Evolutionary conservation across 2,113 vertebrate genomes (phyloP).

Genomic region (Misgurnus anguillicaudatus): DNA sequence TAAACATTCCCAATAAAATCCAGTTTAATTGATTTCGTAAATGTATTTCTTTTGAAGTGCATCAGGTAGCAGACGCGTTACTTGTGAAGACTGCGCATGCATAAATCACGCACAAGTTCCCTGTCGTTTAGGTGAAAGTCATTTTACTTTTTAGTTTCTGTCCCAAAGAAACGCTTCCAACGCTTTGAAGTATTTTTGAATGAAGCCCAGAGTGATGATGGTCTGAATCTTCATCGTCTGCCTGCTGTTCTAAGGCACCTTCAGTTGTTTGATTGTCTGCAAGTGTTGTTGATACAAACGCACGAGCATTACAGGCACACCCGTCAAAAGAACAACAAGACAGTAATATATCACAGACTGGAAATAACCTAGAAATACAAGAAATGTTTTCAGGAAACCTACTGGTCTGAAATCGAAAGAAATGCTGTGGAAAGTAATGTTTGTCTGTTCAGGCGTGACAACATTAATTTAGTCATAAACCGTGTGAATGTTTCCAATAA

Average conservation of each 20-base stretch:
- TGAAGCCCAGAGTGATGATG: background rate
- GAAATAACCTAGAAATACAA: background rate
- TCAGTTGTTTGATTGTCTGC: constrained; percentile 52
- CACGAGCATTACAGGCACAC: constrained; percentile 41
- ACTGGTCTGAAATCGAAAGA: constrained; percentile 21
- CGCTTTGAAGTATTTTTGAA: background rate
- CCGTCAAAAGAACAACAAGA: constrained; percentile 5
- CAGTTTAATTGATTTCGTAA: background rate
- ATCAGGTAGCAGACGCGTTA: background rate
- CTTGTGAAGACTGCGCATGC: background rate
- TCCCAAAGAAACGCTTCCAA: background rate
- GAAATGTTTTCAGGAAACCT: constrained; percentile 8
- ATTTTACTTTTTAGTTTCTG: background rate
- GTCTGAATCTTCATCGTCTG: constrained; percentile 11
- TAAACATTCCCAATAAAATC: constrained; percentile 23
- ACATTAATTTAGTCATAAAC: constrained; percentile 3
- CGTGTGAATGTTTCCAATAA: background rate
- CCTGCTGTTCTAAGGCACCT: constrained; percentile 53
- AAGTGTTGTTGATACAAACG: constrained; percentile 20
- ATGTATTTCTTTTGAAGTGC: constrained; percentile 37
- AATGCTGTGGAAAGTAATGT: background rate
- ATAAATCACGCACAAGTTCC: background rate
- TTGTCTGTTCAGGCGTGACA: background rate
- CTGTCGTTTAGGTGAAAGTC: background rate
- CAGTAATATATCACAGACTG: constrained; percentile 15